Evolutionary conservation across 2,888 invertebrate genomes (phyloP), one percentile per base, ranked within the genome.

Genomic region (Drosophila kanekoi): DNA sequence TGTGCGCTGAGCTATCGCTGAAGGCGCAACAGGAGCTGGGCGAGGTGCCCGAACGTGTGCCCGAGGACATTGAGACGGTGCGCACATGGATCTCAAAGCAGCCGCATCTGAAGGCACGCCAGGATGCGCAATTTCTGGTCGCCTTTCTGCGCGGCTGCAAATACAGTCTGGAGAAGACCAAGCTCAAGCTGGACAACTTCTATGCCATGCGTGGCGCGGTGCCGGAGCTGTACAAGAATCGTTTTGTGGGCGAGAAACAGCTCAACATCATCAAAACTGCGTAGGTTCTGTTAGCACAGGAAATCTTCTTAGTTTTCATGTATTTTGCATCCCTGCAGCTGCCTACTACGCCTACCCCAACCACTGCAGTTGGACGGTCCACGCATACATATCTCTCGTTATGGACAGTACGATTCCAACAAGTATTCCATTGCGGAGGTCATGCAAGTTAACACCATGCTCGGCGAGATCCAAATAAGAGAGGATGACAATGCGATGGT

Each of bases 401-500:
- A 93, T 41, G 94, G 94, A 3, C 76, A 91, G n/a, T 93, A 93
- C 65, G 93, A 94, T 82, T 92, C 94, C 2, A 90, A 92, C 9
- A 92, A 93, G 79, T 93, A 92, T 63, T 92, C 93, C 53, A 91
- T 94, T 49, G 77, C 92, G 18, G 94, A 94, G 72, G 84, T 95
- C 4, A 90, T 95, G 54, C 94, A 94, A 89, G 92, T 94, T 4
- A 93, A 93, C 47, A 93, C 94, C 44, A 94, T 95, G 94, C 89
- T 95, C 32, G 93, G 93, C 41, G 95, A 95, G 83, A 94, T 95
- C 73, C 91, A 94, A 79, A 91, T 95, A 82, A 90, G 94, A 8
- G 95, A 95, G 86, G 95, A 95, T 85, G 95, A 95, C 84, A 94
- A 94, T 83, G 93, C 93, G 48, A 92, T 93, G 79, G 92, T 94